Evolutionary conservation across 2,797 vertebrate species (phyloP).

Genomic region (Neomorphus geoffroyi): DNA sequence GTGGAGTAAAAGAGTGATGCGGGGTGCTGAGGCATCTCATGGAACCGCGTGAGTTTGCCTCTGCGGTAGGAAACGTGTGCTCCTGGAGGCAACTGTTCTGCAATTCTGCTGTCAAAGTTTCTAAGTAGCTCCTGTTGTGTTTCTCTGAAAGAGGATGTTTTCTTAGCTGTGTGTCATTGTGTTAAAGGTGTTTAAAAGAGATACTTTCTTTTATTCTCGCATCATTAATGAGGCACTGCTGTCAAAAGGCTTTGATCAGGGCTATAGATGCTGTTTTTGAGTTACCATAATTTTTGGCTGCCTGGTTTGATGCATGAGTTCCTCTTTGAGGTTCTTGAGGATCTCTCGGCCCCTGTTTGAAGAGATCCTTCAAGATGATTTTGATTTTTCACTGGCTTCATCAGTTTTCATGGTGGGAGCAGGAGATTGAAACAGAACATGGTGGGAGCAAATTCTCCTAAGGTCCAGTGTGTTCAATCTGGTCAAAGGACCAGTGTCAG

Average conservation of each 20-base stretch:
- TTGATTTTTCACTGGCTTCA: neutral
- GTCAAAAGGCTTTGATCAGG: neutral
- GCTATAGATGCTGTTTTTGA: neutral
- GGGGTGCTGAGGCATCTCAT: rapidly evolving
- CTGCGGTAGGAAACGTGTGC: neutral
- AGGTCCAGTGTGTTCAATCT: neutral
- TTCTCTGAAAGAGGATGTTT: neutral
- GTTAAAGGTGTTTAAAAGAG: neutral
- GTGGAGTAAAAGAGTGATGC: neutral
- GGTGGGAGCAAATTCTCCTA: neutral
- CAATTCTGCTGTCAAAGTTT: neutral
- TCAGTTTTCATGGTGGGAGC: neutral
- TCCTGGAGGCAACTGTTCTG: neutral
- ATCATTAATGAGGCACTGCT: neutral
- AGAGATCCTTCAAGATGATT: neutral
- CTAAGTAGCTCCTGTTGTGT: neutral
- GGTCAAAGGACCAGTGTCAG: neutral
- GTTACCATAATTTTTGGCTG: neutral
- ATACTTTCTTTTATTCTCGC: neutral
- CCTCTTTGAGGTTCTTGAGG: neutral
- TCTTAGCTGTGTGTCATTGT: neutral
- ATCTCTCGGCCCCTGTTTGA: neutral
- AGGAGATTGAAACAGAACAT: neutral
- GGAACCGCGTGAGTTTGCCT: neutral
- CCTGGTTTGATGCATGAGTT: neutral